Base-by-base conservation (phyloP, 2,113 vertebrate genomes). In the Pedionomus torquatus region DNA sequence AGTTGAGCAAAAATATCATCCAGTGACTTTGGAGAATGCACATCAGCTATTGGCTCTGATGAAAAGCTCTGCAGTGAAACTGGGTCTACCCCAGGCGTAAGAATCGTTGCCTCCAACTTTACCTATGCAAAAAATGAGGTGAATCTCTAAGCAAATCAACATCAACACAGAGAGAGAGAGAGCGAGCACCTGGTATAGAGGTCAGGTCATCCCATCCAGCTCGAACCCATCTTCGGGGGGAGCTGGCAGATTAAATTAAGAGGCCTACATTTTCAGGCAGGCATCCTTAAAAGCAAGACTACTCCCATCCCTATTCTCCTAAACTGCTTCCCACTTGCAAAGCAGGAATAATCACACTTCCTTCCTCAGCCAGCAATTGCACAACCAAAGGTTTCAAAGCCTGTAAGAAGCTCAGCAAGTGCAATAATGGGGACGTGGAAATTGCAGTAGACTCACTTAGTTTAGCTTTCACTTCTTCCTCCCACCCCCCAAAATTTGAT, bases 331-430 rank as follows among this genome's bases (percentile, higher is more conserved):
- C 74, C 65, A 43, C 60, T 39, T 66, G 79, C 70, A 94, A 81
- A 82, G 68, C 55, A 35, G 86, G 86, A 90, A 82, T 90, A 61
- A 88, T 74, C 86, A 77, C 77, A 66, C 63, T 89, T 87, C 82
- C 85, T 95, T 93, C 91, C 72, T 64, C 21, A 13, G 16, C 48
- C 72, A 71, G 66, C 81, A 33, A 31, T 89, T 87, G 88, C 77
- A 63, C 74, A 82, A 89, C 63, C 46, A 25, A 85, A n/a, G 5
- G 37, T 69, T 93, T 71, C 85, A 72, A 89, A 80, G 77, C 18
- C 77, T 20, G 21, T 71, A 87, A 83, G 71, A 66, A 83, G 71
- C 61, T 89, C 76, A 25, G 51, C 76, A 5, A 43, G 26, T 19
- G 72, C 84, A 95, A 87, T 33, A 57, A 43, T 54, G 91, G 88